Evolutionary conservation across 2,888 invertebrate genomes (phyloP).

Genomic region (Augochlorella aurata): DNA sequence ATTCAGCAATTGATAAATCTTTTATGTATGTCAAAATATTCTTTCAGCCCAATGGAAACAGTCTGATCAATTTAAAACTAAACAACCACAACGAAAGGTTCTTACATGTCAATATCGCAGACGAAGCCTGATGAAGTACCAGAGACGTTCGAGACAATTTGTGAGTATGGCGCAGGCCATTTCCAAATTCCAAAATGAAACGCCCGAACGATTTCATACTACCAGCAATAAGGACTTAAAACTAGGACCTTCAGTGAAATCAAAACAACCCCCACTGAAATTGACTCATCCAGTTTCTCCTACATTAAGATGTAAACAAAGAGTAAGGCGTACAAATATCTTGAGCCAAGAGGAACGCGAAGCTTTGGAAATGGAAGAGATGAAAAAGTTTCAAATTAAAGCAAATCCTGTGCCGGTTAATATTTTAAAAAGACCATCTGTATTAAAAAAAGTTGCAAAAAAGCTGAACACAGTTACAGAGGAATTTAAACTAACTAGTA

Average conservation of each 20-base stretch:
- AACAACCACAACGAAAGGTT: slow-evolving; percentile 26
- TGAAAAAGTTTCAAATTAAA: slow-evolving; percentile 87
- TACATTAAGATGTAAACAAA: slow-evolving; percentile 74
- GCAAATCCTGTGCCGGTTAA: slow-evolving; percentile 86
- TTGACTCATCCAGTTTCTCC: slow-evolving; percentile 75
- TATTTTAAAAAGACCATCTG: slow-evolving; percentile 83
- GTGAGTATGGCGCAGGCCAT: slow-evolving; percentile 84
- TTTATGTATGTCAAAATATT: neutral
- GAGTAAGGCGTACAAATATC: slow-evolving; percentile 84
- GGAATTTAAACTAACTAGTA: slow-evolving; percentile 86
- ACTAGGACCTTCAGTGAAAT: slow-evolving; percentile 55
- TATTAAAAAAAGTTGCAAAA: slow-evolving; percentile 79
- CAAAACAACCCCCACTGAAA: slow-evolving; percentile 63
- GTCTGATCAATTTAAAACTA: neutral
- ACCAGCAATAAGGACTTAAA: slow-evolving; percentile 61
- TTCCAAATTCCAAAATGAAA: slow-evolving; percentile 83
- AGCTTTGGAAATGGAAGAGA: slow-evolving; percentile 85
- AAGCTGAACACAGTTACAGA: slow-evolving; percentile 85
- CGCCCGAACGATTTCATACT: slow-evolving; percentile 83
- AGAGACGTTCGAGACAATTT: slow-evolving; percentile 71
- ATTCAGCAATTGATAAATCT: neutral
- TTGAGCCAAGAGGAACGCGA: slow-evolving; percentile 86
- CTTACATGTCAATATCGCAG: slow-evolving; percentile 62
- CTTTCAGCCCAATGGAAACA: neutral
- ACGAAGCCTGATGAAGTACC: slow-evolving; percentile 46